These are phyloP conservation scores for Zygaena filipendulae DNA, from an alignment of 2,888 invertebrate genomes.

Conservation along the genomic window DNA sequence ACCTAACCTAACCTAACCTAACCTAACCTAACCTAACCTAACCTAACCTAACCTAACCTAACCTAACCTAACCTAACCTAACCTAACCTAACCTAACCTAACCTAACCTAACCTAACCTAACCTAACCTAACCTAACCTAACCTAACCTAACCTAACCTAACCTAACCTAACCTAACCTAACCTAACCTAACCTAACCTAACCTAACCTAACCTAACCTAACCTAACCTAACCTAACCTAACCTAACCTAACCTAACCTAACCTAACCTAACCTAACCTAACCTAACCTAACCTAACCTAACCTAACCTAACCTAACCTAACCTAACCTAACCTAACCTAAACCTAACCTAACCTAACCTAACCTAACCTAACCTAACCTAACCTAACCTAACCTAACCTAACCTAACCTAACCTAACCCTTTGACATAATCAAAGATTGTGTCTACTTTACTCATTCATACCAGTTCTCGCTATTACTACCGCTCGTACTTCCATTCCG, in stretches of 20 bases:
- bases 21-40: constrained; percentile 16
- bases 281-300: constrained; percentile 8
- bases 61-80: constrained; percentile 19
- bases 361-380: constrained; percentile 6
- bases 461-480: too few relatives aligned
- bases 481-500: too few relatives aligned
- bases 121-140: constrained; percentile 12
- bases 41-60: constrained; percentile 17
- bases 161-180: constrained; percentile 12
- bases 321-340: constrained; percentile 8
- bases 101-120: constrained; percentile 13
- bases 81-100: constrained; percentile 13
- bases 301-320: constrained; percentile 8
- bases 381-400: constrained; percentile 6
- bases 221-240: constrained; percentile 8
- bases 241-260: constrained; percentile 8
- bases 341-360: too few relatives aligned
- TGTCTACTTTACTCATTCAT: too few relatives aligned
- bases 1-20: constrained; percentile 17
- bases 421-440: too few relatives aligned
- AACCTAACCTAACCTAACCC: constrained; percentile 6
- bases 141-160: constrained; percentile 10
- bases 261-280: constrained; percentile 8
- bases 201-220: constrained; percentile 14
- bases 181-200: constrained; percentile 14